Conservation (phyloP, 2,797 vertebrate species). For the Dallia pectoralis region DNA sequence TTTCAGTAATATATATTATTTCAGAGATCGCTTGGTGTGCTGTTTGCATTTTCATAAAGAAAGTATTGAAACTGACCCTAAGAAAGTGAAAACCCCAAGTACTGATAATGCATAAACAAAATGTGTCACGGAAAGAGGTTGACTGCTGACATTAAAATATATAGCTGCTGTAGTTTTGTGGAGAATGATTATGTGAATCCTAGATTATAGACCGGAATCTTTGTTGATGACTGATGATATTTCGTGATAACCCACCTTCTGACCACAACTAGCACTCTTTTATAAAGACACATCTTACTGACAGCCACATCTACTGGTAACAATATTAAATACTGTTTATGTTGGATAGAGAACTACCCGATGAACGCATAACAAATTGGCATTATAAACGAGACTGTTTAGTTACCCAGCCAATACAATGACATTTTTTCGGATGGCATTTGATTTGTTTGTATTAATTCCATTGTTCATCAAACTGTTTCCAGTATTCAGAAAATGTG, state of each 20-base stretch:
- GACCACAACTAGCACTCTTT: not conserved
- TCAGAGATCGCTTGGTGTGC: not conserved
- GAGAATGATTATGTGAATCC: not conserved
- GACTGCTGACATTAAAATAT: slow-evolving; percentile 4
- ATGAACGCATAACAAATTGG: slow-evolving; percentile 5
- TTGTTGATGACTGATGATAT: not conserved
- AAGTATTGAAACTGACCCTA: not conserved
- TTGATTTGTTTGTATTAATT: not conserved
- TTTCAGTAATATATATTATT: not conserved
- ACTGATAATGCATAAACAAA: not conserved
- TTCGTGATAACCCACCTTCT: not conserved
- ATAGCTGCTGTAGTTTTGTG: not conserved
- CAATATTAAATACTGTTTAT: not conserved
- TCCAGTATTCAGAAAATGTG: not conserved
- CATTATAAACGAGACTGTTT: not conserved
- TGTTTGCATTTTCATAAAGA: not conserved
- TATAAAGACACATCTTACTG: not conserved
- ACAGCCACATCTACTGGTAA: not conserved
- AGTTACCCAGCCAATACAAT: not conserved
- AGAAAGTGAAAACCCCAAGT: not conserved
- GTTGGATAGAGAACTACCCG: not conserved
- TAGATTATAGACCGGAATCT: not conserved
- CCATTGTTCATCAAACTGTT: not conserved
- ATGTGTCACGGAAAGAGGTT: not conserved
- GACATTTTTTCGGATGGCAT: not conserved